Evolutionary conservation across 2,888 invertebrate genomes (phyloP).

Genomic region (Melanostoma mellinum): DNA sequence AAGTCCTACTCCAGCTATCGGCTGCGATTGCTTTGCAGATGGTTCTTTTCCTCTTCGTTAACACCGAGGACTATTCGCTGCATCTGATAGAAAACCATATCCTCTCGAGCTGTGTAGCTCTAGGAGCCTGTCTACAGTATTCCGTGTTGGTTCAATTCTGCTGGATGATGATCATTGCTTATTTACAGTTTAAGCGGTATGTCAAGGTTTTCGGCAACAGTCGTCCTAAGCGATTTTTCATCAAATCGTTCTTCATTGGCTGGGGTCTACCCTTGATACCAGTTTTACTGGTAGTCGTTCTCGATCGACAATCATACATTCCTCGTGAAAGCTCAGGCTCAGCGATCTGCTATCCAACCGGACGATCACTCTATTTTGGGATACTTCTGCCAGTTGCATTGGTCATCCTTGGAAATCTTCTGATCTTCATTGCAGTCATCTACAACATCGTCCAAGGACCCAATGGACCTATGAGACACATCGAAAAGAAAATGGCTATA

Average conservation of each 20-base stretch:
- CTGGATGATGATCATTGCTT: slow-evolving; percentile 88
- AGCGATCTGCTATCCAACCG: slow-evolving; percentile 84
- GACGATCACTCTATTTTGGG: slow-evolving; percentile 82
- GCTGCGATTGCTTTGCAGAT: slow-evolving; percentile 85
- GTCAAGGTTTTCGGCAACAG: slow-evolving; percentile 85
- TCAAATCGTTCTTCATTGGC: slow-evolving; percentile 85
- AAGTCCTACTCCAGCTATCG: slow-evolving; percentile 86
- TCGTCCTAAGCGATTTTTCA: slow-evolving; percentile 84
- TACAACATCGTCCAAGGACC: slow-evolving; percentile 83
- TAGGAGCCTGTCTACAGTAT: slow-evolving; percentile 86
- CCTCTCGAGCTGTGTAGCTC: slow-evolving; percentile 83
- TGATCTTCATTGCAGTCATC: slow-evolving; percentile 84
- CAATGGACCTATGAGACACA: slow-evolving; percentile 82
- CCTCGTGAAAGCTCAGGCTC: slow-evolving; percentile 74
- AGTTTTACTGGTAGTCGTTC: slow-evolving; percentile 82
- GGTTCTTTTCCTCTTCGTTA: slow-evolving; percentile 80
- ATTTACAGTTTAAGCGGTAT: slow-evolving; percentile 86
- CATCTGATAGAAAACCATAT: slow-evolving; percentile 78
- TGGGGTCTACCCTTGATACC: slow-evolving; percentile 85
- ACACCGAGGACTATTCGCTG: slow-evolving; percentile 78
- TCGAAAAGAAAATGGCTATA: slow-evolving; percentile 77
- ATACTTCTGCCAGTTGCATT: slow-evolving; percentile 83
- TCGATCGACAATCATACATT: slow-evolving; percentile 83
- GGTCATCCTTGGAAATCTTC: slow-evolving; percentile 83
- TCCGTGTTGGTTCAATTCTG: slow-evolving; percentile 87